A percentile compares a stretch with the other conserved stretches of the same genome.
These are phyloP conservation scores for Mellivora capensis DNA, from an alignment of 2,113 vertebrate genomes.

Conservation along the genomic window DNA sequence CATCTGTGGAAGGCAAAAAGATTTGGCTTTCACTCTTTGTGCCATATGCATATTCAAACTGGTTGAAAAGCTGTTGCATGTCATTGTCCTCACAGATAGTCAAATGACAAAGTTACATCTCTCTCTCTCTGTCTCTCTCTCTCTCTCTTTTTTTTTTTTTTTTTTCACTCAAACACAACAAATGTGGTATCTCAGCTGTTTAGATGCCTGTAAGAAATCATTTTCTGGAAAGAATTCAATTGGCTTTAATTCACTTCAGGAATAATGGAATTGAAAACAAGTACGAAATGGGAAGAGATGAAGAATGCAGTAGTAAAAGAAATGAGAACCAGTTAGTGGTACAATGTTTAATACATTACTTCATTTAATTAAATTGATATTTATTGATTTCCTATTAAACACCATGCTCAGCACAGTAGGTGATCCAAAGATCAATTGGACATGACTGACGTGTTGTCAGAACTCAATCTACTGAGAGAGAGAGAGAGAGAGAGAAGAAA, in stretches of 20 bases:
- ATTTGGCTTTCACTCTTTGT: background rate
- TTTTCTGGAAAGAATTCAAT: background rate
- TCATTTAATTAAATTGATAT: conserved; percentile 31
- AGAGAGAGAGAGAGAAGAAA: background rate
- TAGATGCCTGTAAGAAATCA: background rate
- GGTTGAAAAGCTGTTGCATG: conserved; percentile 26
- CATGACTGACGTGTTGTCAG: background rate
- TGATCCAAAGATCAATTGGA: background rate
- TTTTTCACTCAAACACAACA: background rate
- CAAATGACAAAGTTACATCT: background rate
- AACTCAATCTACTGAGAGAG: background rate
- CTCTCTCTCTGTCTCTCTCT: background rate
- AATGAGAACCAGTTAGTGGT: background rate
- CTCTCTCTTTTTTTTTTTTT: background rate
- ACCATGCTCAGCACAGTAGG: background rate
- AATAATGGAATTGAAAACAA: conserved; percentile 13
- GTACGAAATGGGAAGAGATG: background rate
- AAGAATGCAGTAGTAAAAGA: background rate
- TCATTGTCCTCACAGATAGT: background rate
- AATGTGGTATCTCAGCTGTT: background rate
- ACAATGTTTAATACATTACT: background rate
- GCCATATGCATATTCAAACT: background rate
- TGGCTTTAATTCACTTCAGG: background rate
- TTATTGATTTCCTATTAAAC: background rate
- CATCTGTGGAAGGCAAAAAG: background rate